These are phyloP conservation scores for Meloidogyne chitwoodi DNA, from an alignment of 1,140 invertebrate species.

Conservation along the genomic window DNA sequence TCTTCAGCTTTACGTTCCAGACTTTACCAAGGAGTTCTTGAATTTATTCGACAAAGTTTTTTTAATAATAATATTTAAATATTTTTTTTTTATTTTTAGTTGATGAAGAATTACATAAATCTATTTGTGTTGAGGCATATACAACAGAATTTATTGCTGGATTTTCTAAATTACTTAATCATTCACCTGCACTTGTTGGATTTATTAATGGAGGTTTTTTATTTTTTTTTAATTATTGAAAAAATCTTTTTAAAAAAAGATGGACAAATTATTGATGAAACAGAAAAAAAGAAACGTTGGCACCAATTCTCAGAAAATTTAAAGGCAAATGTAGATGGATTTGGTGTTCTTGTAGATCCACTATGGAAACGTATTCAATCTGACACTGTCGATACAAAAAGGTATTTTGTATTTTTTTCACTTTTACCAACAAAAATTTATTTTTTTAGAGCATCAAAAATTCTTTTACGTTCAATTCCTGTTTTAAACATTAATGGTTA, in stretches of 20 bases:
- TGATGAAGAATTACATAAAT: conserved; percentile 5
- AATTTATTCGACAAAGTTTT: not conserved
- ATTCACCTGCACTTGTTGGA: not conserved
- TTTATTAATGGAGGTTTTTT: not conserved
- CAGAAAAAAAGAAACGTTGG: not conserved
- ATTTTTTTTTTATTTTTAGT: not conserved
- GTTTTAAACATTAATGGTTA: not conserved
- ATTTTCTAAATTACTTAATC: conserved; percentile 1
- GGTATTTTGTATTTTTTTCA: not conserved
- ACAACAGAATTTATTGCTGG: conserved; percentile 1
- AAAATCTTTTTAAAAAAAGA: not conserved
- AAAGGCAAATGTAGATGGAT: not conserved
- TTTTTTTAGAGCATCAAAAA: conserved; percentile 7
- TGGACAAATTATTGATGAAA: not conserved
- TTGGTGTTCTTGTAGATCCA: not conserved
- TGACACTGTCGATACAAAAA: not conserved
- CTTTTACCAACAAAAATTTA: no score
- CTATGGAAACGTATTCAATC: not conserved
- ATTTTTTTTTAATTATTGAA: not conserved
- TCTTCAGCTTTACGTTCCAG: not conserved
- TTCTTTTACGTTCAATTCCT: not conserved
- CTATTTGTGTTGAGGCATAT: conserved; percentile 1
- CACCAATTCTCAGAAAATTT: not conserved
- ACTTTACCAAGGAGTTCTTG: not conserved
- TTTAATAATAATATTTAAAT: not conserved